Conservation (phyloP, 2,797 vertebrate species). For the Thaleichthys pacificus region DNA sequence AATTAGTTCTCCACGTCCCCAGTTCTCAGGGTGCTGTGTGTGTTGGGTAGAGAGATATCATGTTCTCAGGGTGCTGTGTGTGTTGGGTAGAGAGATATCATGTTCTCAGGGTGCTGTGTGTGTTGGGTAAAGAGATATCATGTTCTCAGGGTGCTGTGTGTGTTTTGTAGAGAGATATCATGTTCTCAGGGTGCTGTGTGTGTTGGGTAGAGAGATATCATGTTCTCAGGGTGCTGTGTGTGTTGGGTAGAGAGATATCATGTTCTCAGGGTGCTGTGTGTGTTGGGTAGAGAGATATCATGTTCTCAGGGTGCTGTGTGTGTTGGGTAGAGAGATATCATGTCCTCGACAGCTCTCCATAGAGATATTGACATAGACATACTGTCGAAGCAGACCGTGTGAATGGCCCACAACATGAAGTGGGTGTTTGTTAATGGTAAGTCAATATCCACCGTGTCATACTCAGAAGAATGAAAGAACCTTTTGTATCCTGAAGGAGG, state of each 20-base stretch:
- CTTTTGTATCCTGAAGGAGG: conserved; percentile 12
- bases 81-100: background rate
- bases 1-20: too few species aligned
- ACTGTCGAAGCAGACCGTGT: too few species aligned
- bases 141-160: background rate
- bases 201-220: background rate
- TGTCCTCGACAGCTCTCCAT: background rate
- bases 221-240: background rate
- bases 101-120: background rate
- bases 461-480: conserved; percentile 17
- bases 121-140: background rate
- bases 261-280: background rate
- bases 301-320: background rate
- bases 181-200: background rate
- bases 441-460: background rate
- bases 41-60: background rate
- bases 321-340: background rate
- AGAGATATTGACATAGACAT: too few species aligned
- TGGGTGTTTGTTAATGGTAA: background rate
- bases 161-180: background rate
- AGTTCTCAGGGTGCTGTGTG: background rate
- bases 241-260: background rate
- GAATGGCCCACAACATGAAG: too few species aligned
- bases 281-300: background rate
- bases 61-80: background rate